Evolutionary conservation across 2,797 vertebrate species (phyloP).

Genomic region (Rhinophrynus dorsalis): DNA sequence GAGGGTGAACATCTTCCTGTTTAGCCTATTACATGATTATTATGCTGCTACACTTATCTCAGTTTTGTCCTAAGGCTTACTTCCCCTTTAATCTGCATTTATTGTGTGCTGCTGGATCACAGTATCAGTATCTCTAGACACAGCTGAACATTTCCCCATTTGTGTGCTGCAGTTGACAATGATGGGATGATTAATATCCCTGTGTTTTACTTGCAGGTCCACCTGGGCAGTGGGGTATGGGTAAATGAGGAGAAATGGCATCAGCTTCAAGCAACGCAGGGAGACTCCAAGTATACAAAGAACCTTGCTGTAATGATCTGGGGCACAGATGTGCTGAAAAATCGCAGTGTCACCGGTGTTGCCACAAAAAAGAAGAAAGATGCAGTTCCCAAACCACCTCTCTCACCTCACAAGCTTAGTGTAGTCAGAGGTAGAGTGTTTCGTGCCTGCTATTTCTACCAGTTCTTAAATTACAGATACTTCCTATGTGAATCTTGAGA

Average conservation of each 20-base stretch:
- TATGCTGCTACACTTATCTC: too few relatives aligned
- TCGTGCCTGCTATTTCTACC: not conserved
- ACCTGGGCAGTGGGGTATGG: conserved; percentile 97
- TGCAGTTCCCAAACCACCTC: conserved; percentile 93
- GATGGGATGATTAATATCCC: not conserved
- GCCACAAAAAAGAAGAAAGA: conserved; percentile 99
- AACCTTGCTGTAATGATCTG: conserved; percentile 99
- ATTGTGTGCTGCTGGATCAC: too few relatives aligned
- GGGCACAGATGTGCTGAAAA: conserved; percentile 98
- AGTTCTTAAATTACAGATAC: too few relatives aligned
- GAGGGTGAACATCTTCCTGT: too few relatives aligned
- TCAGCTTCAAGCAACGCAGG: conserved; percentile 97
- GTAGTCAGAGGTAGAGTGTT: conserved; percentile 90
- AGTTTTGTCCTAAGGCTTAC: too few relatives aligned
- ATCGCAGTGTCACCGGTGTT: conserved; percentile 96
- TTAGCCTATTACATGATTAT: too few relatives aligned
- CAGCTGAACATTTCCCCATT: too few relatives aligned
- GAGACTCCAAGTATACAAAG: conserved; percentile 99
- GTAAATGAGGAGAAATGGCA: conserved; percentile 99
- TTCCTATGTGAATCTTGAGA: too few relatives aligned
- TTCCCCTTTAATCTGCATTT: too few relatives aligned
- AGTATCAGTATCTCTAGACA: too few relatives aligned
- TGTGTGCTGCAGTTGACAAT: too few relatives aligned
- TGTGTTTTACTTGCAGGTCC: conserved; percentile 77
- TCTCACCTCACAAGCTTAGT: conserved; percentile 97